phyloP scores from a whole-genome alignment of 2,888 invertebrate genomes.

The Scaptomyza tumidula region DNA sequence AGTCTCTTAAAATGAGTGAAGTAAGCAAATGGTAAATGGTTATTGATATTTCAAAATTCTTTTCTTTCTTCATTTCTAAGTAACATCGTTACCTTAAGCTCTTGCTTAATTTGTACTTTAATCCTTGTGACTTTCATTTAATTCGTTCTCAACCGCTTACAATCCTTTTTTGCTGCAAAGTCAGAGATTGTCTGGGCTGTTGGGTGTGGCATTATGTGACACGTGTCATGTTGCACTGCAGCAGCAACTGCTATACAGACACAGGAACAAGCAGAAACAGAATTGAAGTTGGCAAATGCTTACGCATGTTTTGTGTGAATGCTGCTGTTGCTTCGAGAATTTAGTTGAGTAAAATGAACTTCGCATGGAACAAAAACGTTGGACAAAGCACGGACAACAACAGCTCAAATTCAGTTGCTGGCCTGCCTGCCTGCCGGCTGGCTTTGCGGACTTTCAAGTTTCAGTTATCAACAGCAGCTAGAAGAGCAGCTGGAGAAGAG shows the following conservation, averaged over 20 bases:
- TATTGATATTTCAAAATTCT: no score
- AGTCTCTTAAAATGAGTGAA: no score
- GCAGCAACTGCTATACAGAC: slow-evolving; percentile 23
- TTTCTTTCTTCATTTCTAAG: no score
- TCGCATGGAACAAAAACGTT: slow-evolving; percentile 43
- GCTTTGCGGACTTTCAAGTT: slow-evolving; percentile 32
- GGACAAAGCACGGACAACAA: slow-evolving; percentile 20
- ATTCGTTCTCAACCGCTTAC: slow-evolving; percentile 7
- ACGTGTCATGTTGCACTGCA: slow-evolving; percentile 72
- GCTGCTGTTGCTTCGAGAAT: slow-evolving; percentile 15
- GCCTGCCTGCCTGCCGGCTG: slow-evolving; percentile 9
- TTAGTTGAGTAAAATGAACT: slow-evolving; percentile 67
- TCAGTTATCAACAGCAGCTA: slow-evolving; percentile 34
- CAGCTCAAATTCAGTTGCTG: slow-evolving; percentile 44
- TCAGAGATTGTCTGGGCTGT: slow-evolving; percentile 2
- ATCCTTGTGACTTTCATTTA: neutral
- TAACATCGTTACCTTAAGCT: no score
- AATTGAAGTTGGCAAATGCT: slow-evolving; percentile 44
- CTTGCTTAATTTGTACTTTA: no score
- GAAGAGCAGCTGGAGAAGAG: slow-evolving; percentile 10
- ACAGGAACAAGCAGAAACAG: slow-evolving; percentile 1
- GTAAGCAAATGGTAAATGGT: no score
- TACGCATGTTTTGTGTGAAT: slow-evolving; percentile 58
- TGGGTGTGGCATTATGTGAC: slow-evolving; percentile 55
- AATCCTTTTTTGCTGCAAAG: slow-evolving; percentile 27